Conservation (phyloP, 2,797 vertebrate species). For the Amblyopsis hoosieri region DNA sequence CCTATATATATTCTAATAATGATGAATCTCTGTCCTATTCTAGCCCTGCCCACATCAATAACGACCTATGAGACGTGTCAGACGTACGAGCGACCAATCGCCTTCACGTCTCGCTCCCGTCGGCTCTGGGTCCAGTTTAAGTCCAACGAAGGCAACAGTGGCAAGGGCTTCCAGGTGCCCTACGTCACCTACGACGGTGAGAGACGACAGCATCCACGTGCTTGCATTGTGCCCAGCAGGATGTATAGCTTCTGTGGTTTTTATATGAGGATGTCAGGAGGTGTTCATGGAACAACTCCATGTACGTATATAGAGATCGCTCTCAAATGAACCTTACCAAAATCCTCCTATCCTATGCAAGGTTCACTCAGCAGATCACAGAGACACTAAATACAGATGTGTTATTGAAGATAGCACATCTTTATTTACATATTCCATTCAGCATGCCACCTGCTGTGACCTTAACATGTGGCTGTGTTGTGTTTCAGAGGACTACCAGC, state of each 20-base stretch:
- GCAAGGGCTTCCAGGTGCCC: conserved; percentile 95
- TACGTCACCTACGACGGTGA: conserved; percentile 96
- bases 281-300: too few relatives aligned
- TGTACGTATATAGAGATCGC: too few relatives aligned
- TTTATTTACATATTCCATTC: too few relatives aligned
- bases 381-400: too few relatives aligned
- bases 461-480: conserved; percentile 5
- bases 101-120: conserved; percentile 93
- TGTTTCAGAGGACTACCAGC: conserved; percentile 95
- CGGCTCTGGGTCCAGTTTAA: conserved; percentile 98
- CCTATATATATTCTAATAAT: too few relatives aligned
- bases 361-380: too few relatives aligned
- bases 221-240: too few relatives aligned
- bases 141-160: conserved; percentile 95
- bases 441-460: neutral
- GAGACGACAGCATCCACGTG: conserved; percentile 18
- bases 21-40: conserved; percentile 1
- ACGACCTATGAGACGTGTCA: conserved; percentile 98
- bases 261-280: neutral
- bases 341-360: too few relatives aligned
- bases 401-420: too few relatives aligned
- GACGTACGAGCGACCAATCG: conserved; percentile 94
- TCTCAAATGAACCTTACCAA: too few relatives aligned
- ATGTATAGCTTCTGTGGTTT: neutral
- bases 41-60: conserved; percentile 91